A percentile compares a stretch with the other conserved stretches of the same genome.
Conservation (phyloP, 2,113 vertebrate species). For the Marmota flaviventris region DNA sequence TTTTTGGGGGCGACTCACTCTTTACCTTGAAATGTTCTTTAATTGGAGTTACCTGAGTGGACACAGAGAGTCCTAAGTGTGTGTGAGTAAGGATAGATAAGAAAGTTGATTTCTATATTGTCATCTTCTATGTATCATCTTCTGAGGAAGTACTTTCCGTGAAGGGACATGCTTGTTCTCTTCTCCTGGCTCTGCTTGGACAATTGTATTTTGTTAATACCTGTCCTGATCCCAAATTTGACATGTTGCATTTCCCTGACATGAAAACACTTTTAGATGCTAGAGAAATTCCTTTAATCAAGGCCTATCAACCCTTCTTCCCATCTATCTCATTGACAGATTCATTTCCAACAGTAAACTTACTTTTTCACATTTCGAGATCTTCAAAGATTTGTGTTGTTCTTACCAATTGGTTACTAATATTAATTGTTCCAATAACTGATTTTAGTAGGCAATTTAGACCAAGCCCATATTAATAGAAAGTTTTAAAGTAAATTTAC, state of each 20-base stretch:
- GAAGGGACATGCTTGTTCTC: not conserved
- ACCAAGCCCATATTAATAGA: not conserved
- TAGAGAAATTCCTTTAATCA: not conserved
- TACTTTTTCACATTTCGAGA: not conserved
- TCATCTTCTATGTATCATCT: not conserved
- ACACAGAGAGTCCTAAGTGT: not conserved
- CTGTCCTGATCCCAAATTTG: not conserved
- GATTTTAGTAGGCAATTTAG: not conserved
- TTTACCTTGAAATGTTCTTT: not conserved
- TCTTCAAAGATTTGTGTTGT: not conserved
- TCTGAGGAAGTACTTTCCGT: not conserved
- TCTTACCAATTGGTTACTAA: not conserved
- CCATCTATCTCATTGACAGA: not conserved
- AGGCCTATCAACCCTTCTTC: not conserved
- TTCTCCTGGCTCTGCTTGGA: not conserved
- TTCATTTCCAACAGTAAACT: not conserved
- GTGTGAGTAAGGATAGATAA: not conserved
- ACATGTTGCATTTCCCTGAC: not conserved
- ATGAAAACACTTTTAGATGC: not conserved
- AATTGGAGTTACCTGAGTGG: not conserved
- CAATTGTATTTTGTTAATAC: not conserved
- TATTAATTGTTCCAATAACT: not conserved
- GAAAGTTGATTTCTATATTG: not conserved
- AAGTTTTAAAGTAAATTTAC: not conserved
- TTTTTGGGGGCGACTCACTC: not conserved